Percentiles rank a stretch among this genome's conserved stretches.
phyloP scores from a whole-genome alignment of 2,888 invertebrate genomes.

The Lasioglossum lativentre region DNA sequence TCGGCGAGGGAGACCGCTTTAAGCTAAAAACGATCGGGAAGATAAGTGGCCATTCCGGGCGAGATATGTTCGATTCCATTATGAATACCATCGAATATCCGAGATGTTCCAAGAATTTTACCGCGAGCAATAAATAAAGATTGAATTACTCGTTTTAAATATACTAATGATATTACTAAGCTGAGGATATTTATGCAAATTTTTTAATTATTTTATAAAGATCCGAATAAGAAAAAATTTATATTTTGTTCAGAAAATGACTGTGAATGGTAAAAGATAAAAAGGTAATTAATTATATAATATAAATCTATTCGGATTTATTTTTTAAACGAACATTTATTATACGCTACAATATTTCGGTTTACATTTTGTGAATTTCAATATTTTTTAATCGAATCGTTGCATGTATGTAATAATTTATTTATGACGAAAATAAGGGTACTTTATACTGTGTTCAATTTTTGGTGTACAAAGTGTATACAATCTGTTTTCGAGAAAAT shows the following conservation, averaged over 20 bases:
- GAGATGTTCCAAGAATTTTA: background rate
- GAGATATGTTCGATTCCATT: constrained; percentile 30
- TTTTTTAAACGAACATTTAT: background rate
- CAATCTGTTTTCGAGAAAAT: background rate
- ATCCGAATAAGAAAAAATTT: no score
- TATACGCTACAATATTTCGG: background rate
- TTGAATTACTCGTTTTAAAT: background rate
- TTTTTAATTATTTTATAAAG: background rate
- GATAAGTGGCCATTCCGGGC: constrained; percentile 51
- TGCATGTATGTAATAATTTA: background rate
- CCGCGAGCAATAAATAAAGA: background rate
- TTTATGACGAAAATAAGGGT: background rate
- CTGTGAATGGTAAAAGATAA: no score
- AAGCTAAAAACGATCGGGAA: constrained; percentile 47
- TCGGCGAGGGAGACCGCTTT: constrained; percentile 51
- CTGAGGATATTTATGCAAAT: background rate
- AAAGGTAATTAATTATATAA: background rate
- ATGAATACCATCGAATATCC: constrained; percentile 39
- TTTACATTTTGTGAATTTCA: background rate
- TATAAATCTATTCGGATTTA: background rate
- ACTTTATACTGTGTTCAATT: no score
- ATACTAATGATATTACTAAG: background rate
- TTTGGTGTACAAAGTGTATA: background rate
- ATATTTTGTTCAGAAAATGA: no score
- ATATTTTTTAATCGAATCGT: background rate